These are phyloP conservation scores for Pseudomyrmex cubaensis DNA, from an alignment of 1,140 invertebrate species.

Conservation along the genomic window DNA sequence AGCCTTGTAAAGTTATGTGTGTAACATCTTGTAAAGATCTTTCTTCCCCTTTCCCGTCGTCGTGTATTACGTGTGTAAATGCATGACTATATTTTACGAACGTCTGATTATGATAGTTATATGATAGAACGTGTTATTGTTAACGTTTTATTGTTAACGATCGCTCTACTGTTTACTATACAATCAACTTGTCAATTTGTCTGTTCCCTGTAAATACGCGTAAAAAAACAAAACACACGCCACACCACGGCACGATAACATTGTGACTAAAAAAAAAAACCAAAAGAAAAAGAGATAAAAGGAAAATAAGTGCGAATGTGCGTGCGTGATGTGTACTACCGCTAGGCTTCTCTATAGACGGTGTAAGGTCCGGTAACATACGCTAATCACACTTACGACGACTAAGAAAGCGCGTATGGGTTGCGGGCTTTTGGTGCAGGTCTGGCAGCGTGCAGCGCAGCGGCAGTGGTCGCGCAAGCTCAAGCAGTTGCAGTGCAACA, in stretches of 20 bases:
- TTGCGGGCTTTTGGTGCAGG: constrained; percentile 84
- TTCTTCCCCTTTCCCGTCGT: background rate
- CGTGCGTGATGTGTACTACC: constrained; percentile 38
- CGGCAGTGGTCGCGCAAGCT: constrained; percentile 83
- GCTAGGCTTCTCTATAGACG: constrained; percentile 67
- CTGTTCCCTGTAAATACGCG: constrained; percentile 69
- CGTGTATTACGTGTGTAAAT: constrained; percentile 48
- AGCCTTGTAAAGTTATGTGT: constrained; percentile 39
- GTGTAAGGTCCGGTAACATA: constrained; percentile 75
- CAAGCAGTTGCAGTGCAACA: constrained; percentile 84
- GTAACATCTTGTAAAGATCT: constrained; percentile 50
- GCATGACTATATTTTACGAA: constrained; percentile 43
- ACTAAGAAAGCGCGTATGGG: constrained; percentile 80
- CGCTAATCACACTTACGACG: constrained; percentile 74
- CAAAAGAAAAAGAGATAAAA: background rate
- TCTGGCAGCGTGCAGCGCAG: constrained; percentile 84
- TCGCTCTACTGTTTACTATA: constrained; percentile 2
- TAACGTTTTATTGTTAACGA: constrained; percentile 1
- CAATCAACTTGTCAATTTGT: constrained; percentile 33
- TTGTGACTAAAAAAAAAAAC: constrained; percentile 64
- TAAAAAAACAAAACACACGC: constrained; percentile 46
- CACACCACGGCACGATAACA: constrained; percentile 54
- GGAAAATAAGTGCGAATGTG: constrained; percentile 24
- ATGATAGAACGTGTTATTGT: background rate
- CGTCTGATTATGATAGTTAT: constrained; percentile 21